Evolutionary conservation across 2,797 vertebrate species (phyloP), one percentile per base, ranked within the genome.

Genomic region (Leptatherina wallacei): DNA sequence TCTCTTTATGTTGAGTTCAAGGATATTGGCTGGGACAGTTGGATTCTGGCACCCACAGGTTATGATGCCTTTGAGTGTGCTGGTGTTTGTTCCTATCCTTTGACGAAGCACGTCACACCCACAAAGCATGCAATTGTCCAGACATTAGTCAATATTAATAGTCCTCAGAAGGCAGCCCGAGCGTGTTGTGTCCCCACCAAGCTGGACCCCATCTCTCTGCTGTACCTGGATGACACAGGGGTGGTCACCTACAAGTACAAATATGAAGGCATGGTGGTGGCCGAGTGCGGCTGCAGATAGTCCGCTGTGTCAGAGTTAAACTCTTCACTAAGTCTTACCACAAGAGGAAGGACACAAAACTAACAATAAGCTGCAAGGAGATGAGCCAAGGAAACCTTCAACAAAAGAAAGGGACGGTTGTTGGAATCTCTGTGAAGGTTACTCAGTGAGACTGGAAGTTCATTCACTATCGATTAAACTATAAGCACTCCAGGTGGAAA

Each of bases 241-340:
- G 97, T 99, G 29, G 97, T 99, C 83, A 99, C 98, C 44, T 99
- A 98, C 93, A 99, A 99, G 93, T 98, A 97, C 90, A 99, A 98
- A 91, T 99, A 96, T 0, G 98, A 99, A 82, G 98, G 96, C 82
- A 99, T 99, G 98, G 95, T 96, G 4, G 98, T 99, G 60, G 95
- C 97, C 0, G 98, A 99, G 86, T 99, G 98, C 18, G 98, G 98
- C 74, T 99, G 98, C 92, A 96, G 98, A 98, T 99, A 99, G 96
- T 93, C 62, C 22, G 35, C 0, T 20, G 29, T 75, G 24, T 52
- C 27, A 73, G 30, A 79, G 62, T 62, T 62, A 18, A 71, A 77
- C 63, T 64, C 47, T 82, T 58, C 9, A 18, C 52, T 54, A 82
- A 90, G 89, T 91, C 87, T 84, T 88, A 86, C 33, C 67, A 66